Percentiles rank a stretch among this genome's conserved stretches.
These are phyloP conservation scores for Sakesphorus luctuosus DNA, from an alignment of 2,113 vertebrate species.

Conservation along the genomic window DNA sequence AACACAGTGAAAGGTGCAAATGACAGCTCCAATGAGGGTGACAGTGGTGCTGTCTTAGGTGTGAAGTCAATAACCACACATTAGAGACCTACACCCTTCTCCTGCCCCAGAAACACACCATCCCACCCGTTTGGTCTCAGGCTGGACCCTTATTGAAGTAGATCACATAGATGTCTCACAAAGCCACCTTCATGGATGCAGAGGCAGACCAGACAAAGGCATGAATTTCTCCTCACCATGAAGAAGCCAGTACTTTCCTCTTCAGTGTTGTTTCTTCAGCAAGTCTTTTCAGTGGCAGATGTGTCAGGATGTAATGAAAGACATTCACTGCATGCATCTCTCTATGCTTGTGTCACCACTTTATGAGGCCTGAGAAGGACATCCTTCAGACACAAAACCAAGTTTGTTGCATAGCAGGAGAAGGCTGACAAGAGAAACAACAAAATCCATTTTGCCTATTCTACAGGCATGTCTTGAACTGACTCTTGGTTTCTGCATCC, in stretches of 20 bases:
- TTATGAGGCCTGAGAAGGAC: not conserved
- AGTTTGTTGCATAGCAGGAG: not conserved
- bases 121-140: not conserved
- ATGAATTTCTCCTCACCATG: not conserved
- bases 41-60: not conserved
- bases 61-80: no score
- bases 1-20: not conserved
- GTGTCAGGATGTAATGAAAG: not conserved
- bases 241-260: not conserved
- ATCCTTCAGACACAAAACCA: not conserved
- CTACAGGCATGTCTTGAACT: not conserved
- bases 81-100: not conserved
- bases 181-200: not conserved
- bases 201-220: not conserved
- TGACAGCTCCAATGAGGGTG: not conserved
- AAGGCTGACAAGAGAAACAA: not conserved
- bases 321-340: not conserved
- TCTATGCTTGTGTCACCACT: fast-evolving
- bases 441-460: not conserved
- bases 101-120: not conserved
- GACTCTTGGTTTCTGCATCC: not conserved
- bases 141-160: not conserved
- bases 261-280: not conserved
- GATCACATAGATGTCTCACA: not conserved
- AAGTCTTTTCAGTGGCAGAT: not conserved